Evolutionary conservation across 2,888 invertebrate genomes (phyloP).

Genomic region (Aspidiotus destructor): DNA sequence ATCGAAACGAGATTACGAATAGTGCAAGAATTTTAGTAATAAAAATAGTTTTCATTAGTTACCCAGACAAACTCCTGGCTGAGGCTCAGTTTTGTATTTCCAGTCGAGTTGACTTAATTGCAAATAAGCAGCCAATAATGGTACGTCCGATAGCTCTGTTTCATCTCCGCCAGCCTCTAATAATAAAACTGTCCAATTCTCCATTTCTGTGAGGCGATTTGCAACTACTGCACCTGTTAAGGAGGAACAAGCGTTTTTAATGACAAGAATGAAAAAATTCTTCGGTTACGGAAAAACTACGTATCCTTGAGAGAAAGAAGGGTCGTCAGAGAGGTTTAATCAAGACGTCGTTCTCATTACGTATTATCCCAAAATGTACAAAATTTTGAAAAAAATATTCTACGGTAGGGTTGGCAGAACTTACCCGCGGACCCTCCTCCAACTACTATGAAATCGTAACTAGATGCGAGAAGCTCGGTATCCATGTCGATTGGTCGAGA

Average conservation of each 20-base stretch:
- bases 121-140: slow-evolving; percentile 73
- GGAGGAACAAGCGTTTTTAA: slow-evolving; percentile 32
- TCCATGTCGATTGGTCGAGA: slow-evolving; percentile 60
- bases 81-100: slow-evolving; percentile 87
- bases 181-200: slow-evolving; percentile 67
- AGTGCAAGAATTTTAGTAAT: neutral
- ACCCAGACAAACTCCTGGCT: slow-evolving; percentile 72
- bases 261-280: neutral
- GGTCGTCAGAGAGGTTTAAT: too few species aligned
- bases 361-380: too few species aligned
- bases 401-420: neutral
- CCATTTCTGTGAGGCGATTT: slow-evolving; percentile 67
- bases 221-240: slow-evolving; percentile 67
- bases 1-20: neutral
- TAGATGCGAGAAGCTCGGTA: slow-evolving; percentile 53
- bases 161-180: slow-evolving; percentile 84
- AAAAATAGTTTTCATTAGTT: slow-evolving; percentile 35
- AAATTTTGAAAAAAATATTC: too few species aligned
- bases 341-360: too few species aligned
- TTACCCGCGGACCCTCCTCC: slow-evolving; percentile 78
- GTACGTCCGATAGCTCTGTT: slow-evolving; percentile 82
- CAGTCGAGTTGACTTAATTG: slow-evolving; percentile 81
- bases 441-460: slow-evolving; percentile 76
- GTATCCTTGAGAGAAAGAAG: too few species aligned
- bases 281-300: too few species aligned